Evolutionary conservation across 2,797 vertebrate species (phyloP).

Genomic region (Sebastes vulpes): DNA sequence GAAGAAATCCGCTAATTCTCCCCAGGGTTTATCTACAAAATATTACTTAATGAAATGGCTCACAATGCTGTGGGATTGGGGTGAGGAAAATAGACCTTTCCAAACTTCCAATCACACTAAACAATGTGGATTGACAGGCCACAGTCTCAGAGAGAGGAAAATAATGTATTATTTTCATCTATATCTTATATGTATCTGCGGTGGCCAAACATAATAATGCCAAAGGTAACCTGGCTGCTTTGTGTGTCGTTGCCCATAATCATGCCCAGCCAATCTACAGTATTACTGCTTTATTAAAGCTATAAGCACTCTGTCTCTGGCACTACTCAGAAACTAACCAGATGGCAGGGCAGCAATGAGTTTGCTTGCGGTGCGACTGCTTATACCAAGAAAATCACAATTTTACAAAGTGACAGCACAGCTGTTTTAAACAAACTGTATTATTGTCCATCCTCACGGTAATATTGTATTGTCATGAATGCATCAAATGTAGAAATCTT

Average conservation of each 20-base stretch:
- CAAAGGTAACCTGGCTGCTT: neutral
- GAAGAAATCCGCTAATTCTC: neutral
- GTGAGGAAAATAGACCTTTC: neutral
- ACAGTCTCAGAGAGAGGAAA: neutral
- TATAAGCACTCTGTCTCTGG: constrained; percentile 25
- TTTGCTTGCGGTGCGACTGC: constrained; percentile 8
- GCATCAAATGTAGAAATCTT: neutral
- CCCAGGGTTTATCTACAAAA: neutral
- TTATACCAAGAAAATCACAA: constrained; percentile 15
- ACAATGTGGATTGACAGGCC: neutral
- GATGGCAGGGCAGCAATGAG: constrained; percentile 35
- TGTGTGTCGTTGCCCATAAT: neutral
- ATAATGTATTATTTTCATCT: neutral
- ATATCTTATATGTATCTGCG: neutral
- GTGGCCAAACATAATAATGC: neutral
- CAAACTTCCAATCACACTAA: neutral
- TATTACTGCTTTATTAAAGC: constrained; percentile 4
- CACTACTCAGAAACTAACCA: constrained; percentile 18
- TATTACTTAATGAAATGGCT: neutral
- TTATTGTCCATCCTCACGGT: neutral
- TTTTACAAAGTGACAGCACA: constrained; percentile 2
- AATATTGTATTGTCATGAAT: neutral
- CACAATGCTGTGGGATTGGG: neutral
- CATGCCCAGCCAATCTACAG: neutral
- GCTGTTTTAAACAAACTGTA: neutral